These are phyloP conservation scores for Bombus confusus DNA, from an alignment of 1,140 invertebrate genomes.

Conservation along the genomic window DNA sequence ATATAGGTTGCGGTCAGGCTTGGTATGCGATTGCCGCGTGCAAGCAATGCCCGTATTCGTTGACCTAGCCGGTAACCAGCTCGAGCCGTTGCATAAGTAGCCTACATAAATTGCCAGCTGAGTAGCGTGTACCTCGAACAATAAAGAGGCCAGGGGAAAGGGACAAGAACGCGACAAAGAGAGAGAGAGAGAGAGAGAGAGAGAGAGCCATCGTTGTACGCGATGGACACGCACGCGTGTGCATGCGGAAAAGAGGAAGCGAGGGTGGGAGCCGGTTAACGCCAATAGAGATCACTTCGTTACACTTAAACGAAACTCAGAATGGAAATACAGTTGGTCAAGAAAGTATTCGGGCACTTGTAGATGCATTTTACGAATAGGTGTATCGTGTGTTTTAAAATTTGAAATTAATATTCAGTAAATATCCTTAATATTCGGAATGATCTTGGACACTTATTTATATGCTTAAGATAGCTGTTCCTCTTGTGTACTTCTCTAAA, in stretches of 20 bases:
- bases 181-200: not conserved
- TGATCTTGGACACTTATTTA: too few relatives aligned
- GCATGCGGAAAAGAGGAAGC: conserved; percentile 27
- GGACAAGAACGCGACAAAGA: not conserved
- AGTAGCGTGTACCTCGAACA: conserved; percentile 36
- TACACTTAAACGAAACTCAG: conserved; percentile 52
- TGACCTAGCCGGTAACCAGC: conserved; percentile 56
- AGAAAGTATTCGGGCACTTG: not conserved
- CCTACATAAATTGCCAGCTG: conserved; percentile 63
- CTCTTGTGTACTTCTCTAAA: too few relatives aligned
- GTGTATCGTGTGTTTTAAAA: too few relatives aligned
- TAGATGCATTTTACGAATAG: too few relatives aligned
- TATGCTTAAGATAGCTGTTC: too few relatives aligned
- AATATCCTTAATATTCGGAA: too few relatives aligned
- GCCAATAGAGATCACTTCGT: conserved; percentile 54
- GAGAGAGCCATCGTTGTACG: not conserved
- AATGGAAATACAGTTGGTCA: conserved; percentile 30
- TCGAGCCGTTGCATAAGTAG: conserved; percentile 64
- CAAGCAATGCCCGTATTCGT: conserved; percentile 45
- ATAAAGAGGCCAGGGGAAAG: conserved; percentile 19
- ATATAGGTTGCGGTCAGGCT: conserved; percentile 60
- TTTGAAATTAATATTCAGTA: too few relatives aligned
- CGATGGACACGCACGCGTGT: conserved; percentile 10
- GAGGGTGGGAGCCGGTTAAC: not conserved
- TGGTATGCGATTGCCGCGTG: conserved; percentile 55